These are phyloP conservation scores for Craseonycteris thonglongyai DNA, from an alignment of 2,113 vertebrate genomes.

Conservation along the genomic window DNA sequence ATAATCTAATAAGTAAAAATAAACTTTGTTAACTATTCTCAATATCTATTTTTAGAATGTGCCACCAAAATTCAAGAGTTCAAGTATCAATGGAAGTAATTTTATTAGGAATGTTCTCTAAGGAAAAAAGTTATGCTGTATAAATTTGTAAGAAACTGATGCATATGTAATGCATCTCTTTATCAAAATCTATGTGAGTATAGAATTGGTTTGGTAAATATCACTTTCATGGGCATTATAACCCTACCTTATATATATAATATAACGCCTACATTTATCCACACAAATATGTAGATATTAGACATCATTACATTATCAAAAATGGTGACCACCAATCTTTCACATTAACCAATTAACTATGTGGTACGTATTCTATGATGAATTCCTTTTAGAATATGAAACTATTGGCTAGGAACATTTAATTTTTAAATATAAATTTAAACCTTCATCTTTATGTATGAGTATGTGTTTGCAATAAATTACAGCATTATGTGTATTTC, in stretches of 20 bases:
- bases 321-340: fast-evolving
- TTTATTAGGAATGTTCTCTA: background rate
- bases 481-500: background rate
- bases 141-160: background rate
- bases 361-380: background rate
- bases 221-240: background rate
- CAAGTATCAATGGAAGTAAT: background rate
- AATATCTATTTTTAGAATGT: background rate
- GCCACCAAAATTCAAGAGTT: background rate
- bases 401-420: background rate
- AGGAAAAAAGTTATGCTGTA: background rate
- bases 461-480: background rate
- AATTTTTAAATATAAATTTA: background rate
- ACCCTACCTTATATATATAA: background rate
- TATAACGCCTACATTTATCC: background rate
- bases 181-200: background rate
- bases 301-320: background rate
- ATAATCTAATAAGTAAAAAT: background rate
- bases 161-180: background rate
- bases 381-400: background rate
- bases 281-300: background rate
- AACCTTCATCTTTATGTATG: background rate
- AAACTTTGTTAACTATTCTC: background rate
- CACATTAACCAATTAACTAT: background rate
- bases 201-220: background rate